Conservation (phyloP, 1,140 invertebrate genomes). For the Battus philenor region DNA sequence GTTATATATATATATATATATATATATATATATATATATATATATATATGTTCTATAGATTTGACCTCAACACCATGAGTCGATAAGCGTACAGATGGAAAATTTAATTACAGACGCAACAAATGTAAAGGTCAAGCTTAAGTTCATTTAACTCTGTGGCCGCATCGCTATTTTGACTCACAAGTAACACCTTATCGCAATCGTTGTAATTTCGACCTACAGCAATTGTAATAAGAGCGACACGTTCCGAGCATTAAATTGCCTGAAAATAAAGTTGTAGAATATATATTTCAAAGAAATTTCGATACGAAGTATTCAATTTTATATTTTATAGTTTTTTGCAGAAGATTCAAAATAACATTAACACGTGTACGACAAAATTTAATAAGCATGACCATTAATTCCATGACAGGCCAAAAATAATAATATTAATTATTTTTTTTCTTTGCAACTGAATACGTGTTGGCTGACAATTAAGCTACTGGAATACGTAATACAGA, state of each 20-base stretch:
- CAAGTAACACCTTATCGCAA: not conserved
- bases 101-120: conserved; percentile 22
- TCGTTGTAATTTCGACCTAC: not conserved
- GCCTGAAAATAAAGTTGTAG: not conserved
- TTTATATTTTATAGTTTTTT: not conserved
- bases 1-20: too few relatives aligned
- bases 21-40: too few relatives aligned
- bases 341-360: not conserved
- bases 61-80: conserved; percentile 16
- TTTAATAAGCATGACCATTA: conserved; percentile 7
- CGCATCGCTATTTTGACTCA: conserved; percentile 12
- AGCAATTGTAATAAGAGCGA: not conserved
- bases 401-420: conserved; percentile 11
- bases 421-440: conserved; percentile 10
- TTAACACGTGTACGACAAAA: too few relatives aligned
- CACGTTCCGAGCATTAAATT: too few relatives aligned
- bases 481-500: conserved; percentile 13
- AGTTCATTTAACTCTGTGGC: conserved; percentile 51
- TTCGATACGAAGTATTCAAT: too few relatives aligned
- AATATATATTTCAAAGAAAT: not conserved
- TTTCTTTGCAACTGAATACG: conserved; percentile 6
- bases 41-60: too few relatives aligned
- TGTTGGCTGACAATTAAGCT: conserved; percentile 13
- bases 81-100: conserved; percentile 24
- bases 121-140: conserved; percentile 48